Conservation (phyloP, 2,113 vertebrate genomes). For the Petaurus breviceps region DNA sequence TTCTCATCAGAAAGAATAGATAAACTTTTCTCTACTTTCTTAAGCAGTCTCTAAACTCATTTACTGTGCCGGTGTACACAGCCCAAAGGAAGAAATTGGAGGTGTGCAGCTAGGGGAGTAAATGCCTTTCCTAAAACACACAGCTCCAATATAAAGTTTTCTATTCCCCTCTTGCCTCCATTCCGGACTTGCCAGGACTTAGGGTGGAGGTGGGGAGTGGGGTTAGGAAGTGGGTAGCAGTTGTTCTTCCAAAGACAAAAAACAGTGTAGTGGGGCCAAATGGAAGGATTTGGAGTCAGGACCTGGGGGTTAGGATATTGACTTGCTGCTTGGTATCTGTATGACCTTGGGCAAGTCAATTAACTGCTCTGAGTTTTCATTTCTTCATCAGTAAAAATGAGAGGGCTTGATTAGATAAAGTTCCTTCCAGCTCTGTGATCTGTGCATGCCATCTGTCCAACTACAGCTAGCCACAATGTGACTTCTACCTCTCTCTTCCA, state of each 20-base stretch:
- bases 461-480: not conserved
- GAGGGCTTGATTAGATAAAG: not conserved
- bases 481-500: not conserved
- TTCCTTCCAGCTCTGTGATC: not conserved
- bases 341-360: not conserved
- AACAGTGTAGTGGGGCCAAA: not conserved
- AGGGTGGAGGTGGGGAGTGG: not conserved
- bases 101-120: not conserved
- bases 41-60: no score
- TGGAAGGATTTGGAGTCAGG: not conserved
- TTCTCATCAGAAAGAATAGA: no score
- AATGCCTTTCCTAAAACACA: not conserved
- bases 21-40: no score
- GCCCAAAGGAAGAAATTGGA: not conserved
- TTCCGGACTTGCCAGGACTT: not conserved
- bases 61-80: no score
- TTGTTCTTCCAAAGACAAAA: not conserved
- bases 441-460: not conserved
- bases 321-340: not conserved
- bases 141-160: not conserved
- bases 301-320: not conserved
- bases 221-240: not conserved
- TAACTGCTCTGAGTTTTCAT: not conserved
- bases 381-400: not conserved
- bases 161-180: not conserved